Evolutionary conservation across 1,140 invertebrate genomes (phyloP).

Genomic region (Wasmannia auropunctata): DNA sequence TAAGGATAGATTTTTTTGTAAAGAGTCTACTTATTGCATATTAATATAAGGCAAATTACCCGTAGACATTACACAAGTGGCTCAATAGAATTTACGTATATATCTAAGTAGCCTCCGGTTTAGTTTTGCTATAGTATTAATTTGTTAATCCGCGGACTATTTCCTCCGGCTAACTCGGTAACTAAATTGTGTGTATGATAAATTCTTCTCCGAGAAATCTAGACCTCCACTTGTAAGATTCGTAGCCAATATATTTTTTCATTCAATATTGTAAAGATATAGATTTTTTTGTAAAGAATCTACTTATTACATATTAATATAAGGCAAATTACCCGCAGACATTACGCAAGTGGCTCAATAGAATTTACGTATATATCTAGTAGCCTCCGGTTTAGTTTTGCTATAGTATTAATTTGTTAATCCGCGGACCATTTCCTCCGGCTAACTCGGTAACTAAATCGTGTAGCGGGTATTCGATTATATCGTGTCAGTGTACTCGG

Average conservation of each 20-base stretch:
- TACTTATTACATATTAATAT: neutral
- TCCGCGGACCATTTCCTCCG: constrained; percentile 17
- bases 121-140: neutral
- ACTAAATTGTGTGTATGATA: constrained; percentile 34
- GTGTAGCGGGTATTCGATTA: constrained; percentile 19
- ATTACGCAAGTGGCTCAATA: neutral
- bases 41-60: neutral
- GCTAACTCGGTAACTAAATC: constrained; percentile 34
- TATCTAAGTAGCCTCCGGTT: neutral
- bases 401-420: constrained; percentile 41
- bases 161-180: constrained; percentile 8
- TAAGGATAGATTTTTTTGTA: neutral
- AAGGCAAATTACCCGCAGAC: neutral
- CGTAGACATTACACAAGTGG: neutral
- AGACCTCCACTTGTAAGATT: too few relatives aligned
- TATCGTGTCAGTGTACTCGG: constrained; percentile 20
- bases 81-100: neutral
- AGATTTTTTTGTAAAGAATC: neutral
- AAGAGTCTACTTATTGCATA: neutral
- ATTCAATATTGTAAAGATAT: neutral
- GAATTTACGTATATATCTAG: neutral
- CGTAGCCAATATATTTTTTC: too few relatives aligned
- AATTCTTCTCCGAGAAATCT: too few relatives aligned
- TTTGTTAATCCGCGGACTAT: constrained; percentile 43
- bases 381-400: neutral